Conservation (phyloP, 1,140 invertebrate species). For the Mactra quadrangularis region DNA sequence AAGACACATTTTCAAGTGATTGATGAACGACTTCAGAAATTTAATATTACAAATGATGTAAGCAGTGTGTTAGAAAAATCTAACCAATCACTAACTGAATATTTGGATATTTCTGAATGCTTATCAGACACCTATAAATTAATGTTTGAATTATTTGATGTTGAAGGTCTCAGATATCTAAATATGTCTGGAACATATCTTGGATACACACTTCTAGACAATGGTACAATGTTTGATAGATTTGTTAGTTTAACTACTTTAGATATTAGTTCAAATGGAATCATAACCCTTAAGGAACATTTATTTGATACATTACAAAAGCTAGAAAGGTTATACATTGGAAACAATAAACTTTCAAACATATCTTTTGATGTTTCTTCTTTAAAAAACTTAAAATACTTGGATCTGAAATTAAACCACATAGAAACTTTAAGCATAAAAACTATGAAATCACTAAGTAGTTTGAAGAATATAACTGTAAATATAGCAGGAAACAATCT, state of each 20-base stretch:
- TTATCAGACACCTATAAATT: neutral
- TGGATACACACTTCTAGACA: too few species aligned
- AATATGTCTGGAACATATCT: conserved; percentile 10
- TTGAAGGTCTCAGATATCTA: neutral
- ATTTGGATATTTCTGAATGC: too few species aligned
- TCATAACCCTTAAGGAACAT: neutral
- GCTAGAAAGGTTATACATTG: neutral
- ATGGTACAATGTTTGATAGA: too few species aligned
- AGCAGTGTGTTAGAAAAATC: neutral
- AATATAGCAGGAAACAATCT: too few species aligned
- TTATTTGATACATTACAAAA: neutral
- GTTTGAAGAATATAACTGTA: too few species aligned
- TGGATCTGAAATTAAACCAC: neutral
- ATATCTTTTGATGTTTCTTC: neutral
- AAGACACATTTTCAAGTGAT: too few species aligned
- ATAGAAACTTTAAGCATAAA: too few species aligned
- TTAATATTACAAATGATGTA: neutral
- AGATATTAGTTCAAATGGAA: neutral
- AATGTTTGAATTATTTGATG: conserved; percentile 2
- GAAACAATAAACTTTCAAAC: conserved; percentile 3
- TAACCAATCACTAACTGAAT: too few species aligned
- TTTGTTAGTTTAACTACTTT: too few species aligned
- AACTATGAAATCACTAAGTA: too few species aligned
- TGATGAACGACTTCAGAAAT: too few species aligned
- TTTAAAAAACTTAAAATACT: too few species aligned